Conservation (phyloP, 1,140 invertebrate species). For the Lepidurus apus region DNA sequence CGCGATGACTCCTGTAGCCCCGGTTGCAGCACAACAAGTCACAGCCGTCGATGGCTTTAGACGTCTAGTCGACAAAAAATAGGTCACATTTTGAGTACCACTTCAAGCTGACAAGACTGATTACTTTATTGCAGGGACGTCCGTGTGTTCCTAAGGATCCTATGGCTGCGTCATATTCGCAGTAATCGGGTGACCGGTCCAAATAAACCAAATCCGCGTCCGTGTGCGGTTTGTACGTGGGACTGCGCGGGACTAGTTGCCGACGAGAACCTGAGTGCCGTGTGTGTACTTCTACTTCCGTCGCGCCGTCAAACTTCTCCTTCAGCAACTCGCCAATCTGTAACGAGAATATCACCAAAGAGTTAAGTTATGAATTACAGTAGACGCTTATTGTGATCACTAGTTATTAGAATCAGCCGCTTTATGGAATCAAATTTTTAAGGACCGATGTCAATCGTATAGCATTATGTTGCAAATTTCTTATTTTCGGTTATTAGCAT, state of each 20-base stretch:
- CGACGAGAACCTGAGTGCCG: conserved; percentile 37
- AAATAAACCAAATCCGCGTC: conserved; percentile 47
- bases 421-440: no score
- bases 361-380: neutral
- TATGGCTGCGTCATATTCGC: conserved; percentile 37
- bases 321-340: conserved; percentile 45
- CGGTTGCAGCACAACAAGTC: conserved; percentile 80
- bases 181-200: conserved; percentile 49
- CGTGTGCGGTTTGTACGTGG: conserved; percentile 42
- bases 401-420: no score
- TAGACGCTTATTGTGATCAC: no score
- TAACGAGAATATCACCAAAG: conserved; percentile 23
- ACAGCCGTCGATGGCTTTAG: conserved; percentile 68
- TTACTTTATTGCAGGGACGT: conserved; percentile 37
- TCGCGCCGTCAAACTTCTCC: conserved; percentile 47
- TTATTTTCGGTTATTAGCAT: no score
- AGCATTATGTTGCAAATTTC: no score
- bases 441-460: no score
- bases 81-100: neutral
- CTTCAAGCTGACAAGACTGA: neutral
- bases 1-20: conserved; percentile 65
- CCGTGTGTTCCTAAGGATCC: conserved; percentile 37
- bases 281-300: conserved; percentile 41
- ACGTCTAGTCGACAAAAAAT: conserved; percentile 45
- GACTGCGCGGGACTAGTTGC: conserved; percentile 40